Conservation (phyloP, 1,140 invertebrate species). For the Cephus cinctus region DNA sequence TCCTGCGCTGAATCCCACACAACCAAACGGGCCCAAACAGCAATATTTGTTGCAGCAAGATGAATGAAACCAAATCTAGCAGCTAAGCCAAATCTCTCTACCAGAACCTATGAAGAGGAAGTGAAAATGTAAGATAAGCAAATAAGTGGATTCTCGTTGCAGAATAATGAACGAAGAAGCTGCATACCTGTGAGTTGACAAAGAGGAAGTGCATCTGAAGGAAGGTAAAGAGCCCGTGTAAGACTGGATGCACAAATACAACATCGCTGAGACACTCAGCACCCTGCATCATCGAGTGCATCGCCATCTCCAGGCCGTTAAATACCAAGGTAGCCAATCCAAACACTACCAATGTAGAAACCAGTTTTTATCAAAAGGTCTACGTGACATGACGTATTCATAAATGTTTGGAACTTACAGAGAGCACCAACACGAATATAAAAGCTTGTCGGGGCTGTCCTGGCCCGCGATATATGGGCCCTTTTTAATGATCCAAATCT, state of each 20-base stretch:
- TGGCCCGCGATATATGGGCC: conserved; percentile 59
- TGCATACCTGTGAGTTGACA: conserved; percentile 69
- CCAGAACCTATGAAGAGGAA: conserved; percentile 54
- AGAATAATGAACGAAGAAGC: conserved; percentile 4
- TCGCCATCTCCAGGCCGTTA: conserved; percentile 66
- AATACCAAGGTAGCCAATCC: conserved; percentile 68
- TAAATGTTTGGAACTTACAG: conserved; percentile 48
- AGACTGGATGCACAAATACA: conserved; percentile 63
- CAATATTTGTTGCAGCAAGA: conserved; percentile 62
- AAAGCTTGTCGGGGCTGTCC: conserved; percentile 63
- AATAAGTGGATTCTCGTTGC: neutral
- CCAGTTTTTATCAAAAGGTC: conserved; percentile 8
- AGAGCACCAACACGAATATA: conserved; percentile 69
- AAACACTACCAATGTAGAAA: conserved; percentile 57
- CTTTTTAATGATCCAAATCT: conserved; percentile 61
- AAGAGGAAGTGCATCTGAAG: conserved; percentile 72
- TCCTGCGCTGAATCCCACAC: conserved; percentile 62
- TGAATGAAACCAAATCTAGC: conserved; percentile 64
- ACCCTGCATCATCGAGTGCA: conserved; percentile 63
- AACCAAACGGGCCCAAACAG: conserved; percentile 62
- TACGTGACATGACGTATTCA: neutral
- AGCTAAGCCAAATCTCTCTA: conserved; percentile 58
- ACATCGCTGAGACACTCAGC: conserved; percentile 60
- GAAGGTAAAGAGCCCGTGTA: conserved; percentile 70
- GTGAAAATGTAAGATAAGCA: too few relatives aligned